phyloP scores from a whole-genome alignment of 92 coral and sea anemone genomes.

The Umimayanthus chanpuru region DNA sequence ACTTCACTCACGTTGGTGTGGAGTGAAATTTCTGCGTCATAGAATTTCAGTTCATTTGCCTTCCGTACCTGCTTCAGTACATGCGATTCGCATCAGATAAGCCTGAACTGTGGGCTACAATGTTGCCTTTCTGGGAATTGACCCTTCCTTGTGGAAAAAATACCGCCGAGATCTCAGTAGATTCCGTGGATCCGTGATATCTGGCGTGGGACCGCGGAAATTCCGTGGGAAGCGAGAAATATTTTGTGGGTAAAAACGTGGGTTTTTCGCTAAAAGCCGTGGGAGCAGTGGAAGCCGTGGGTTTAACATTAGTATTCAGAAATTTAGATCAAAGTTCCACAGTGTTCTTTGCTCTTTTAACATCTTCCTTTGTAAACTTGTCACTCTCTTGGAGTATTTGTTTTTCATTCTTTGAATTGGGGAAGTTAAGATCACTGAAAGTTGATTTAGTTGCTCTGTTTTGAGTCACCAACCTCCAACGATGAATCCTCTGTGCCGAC shows the following conservation, averaged over 20 bases:
- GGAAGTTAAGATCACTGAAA: background rate
- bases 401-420: conserved; percentile 6
- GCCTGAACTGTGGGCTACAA: conserved; percentile 7
- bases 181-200: too few species aligned
- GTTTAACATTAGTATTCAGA: too few species aligned
- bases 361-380: conserved; percentile 10
- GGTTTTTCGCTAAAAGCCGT: too few species aligned
- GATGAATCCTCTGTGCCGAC: too few species aligned
- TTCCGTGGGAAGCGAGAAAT: too few species aligned
- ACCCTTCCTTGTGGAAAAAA: background rate
- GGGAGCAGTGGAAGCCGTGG: too few species aligned
- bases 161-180: too few species aligned
- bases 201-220: too few species aligned
- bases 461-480: too few species aligned
- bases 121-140: conserved; percentile 30
- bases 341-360: conserved; percentile 4
- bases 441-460: too few species aligned
- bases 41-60: conserved; percentile 21
- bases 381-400: background rate
- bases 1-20: conserved; percentile 16
- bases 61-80: conserved; percentile 16
- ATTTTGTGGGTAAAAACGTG: too few species aligned
- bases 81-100: conserved; percentile 13
- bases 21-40: conserved; percentile 23
- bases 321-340: background rate